A percentile compares a stretch with the other conserved stretches of the same genome.
These are phyloP conservation scores for Synchiropus splendidus DNA, from an alignment of 2,113 vertebrate species.

Conservation along the genomic window DNA sequence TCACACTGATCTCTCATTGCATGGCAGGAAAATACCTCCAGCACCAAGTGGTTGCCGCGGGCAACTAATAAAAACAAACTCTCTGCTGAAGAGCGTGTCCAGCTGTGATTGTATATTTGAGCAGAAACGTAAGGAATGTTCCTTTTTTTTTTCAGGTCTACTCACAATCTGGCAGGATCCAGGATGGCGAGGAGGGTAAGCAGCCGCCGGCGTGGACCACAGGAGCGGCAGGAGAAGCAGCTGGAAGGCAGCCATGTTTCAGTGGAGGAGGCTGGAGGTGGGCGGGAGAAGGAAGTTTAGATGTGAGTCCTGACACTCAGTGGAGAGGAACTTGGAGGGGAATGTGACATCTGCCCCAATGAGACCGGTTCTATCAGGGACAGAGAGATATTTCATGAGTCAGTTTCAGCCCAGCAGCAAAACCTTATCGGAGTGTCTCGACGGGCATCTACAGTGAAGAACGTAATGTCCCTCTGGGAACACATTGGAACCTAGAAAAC, in stretches of 20 bases:
- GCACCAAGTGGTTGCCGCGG: constrained; percentile 1
- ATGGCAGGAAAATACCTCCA: constrained; percentile 8
- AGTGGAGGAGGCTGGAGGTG: constrained; percentile 42
- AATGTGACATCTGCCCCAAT: constrained; percentile 27
- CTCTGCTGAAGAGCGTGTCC: constrained; percentile 5
- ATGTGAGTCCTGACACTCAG: constrained; percentile 22
- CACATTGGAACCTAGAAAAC: too few relatives aligned
- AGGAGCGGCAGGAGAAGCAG: constrained; percentile 68
- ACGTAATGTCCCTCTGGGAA: too few relatives aligned
- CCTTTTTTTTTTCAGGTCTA: too few relatives aligned
- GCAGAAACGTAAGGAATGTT: constrained; percentile 4
- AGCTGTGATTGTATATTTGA: not conserved
- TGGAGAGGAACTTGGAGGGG: constrained; percentile 18
- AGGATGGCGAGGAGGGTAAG: constrained; percentile 40
- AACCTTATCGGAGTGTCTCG: too few relatives aligned
- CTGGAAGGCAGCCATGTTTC: constrained; percentile 75
- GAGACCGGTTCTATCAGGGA: constrained; percentile 15
- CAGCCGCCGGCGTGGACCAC: constrained; percentile 49
- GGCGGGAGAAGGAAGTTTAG: constrained; percentile 17
- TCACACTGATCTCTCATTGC: not conserved
- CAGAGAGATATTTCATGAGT: constrained; percentile 23
- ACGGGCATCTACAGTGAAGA: too few relatives aligned
- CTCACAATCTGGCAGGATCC: constrained; percentile 76
- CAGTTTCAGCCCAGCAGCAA: constrained; percentile 6
- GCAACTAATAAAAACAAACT: constrained; percentile 21